phyloP scores from a whole-genome alignment of 1,140 invertebrate species.

The Brachionus paranguensis region DNA sequence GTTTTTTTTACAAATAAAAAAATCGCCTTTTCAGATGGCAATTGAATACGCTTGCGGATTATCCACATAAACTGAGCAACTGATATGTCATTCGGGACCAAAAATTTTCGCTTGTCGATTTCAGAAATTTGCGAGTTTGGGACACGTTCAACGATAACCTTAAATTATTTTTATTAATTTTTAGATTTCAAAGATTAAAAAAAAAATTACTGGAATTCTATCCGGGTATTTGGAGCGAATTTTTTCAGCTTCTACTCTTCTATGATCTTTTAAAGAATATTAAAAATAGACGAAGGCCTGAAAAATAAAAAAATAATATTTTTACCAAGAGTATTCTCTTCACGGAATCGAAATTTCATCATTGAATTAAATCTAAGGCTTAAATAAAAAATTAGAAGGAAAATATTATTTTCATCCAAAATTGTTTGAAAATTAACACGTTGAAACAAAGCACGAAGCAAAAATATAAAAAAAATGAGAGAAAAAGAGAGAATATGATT shows the following conservation, averaged over 20 bases:
- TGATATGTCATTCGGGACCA: slow-evolving; percentile 58
- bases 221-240: slow-evolving; percentile 57
- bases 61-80: slow-evolving; percentile 61
- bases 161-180: background rate
- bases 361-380: background rate
- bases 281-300: no score
- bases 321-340: slow-evolving; percentile 25
- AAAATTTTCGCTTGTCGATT: slow-evolving; percentile 58
- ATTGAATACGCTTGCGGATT: slow-evolving; percentile 56
- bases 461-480: background rate
- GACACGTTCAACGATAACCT: slow-evolving; percentile 56
- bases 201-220: slow-evolving; percentile 52
- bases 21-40: slow-evolving; percentile 58
- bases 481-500: background rate
- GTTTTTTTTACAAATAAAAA: slow-evolving; percentile 59
- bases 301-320: background rate
- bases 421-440: background rate
- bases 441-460: background rate
- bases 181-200: no score
- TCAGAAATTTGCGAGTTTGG: slow-evolving; percentile 55
- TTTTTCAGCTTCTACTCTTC: slow-evolving; percentile 54
- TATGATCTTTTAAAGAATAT: slow-evolving; percentile 48
- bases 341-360: slow-evolving; percentile 36
- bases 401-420: background rate
- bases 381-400: background rate